Percentiles rank a stretch among this genome's conserved stretches.
Conservation (phyloP, 2,888 invertebrate species). For the Tuta absoluta region DNA sequence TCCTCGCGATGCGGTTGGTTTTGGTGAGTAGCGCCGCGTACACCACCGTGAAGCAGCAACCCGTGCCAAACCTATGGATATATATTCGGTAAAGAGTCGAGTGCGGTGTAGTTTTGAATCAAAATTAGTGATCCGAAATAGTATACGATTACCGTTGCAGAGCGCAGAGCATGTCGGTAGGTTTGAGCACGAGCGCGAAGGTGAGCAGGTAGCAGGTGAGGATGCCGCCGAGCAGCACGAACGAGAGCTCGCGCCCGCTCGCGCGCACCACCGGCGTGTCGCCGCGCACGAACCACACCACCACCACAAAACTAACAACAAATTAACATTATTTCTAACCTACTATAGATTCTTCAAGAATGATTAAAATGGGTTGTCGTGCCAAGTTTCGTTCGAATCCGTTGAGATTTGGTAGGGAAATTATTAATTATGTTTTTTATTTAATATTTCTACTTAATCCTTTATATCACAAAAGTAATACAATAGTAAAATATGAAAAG, state of each 20-base stretch:
- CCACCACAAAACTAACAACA: slow-evolving; percentile 82
- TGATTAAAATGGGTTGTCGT: no score
- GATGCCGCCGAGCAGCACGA: slow-evolving; percentile 94
- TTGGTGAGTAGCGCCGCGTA: slow-evolving; percentile 98
- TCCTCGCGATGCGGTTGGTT: slow-evolving; percentile 97
- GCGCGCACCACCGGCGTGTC: slow-evolving; percentile 98
- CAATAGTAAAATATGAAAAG: no score
- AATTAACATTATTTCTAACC: not conserved
- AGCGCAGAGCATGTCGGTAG: slow-evolving; percentile 93
- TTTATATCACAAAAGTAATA: no score
- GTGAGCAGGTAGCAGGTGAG: slow-evolving; percentile 96
- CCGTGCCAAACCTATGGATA: slow-evolving; percentile 88
- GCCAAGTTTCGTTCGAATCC: no score
- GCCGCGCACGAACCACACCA: slow-evolving; percentile 92
- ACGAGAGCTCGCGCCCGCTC: slow-evolving; percentile 93
- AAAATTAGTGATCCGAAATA: not conserved
- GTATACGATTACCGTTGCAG: slow-evolving; percentile 86
- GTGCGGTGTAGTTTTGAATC: not conserved
- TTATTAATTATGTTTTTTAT: no score
- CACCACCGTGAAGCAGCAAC: slow-evolving; percentile 97
- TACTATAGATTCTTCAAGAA: no score
- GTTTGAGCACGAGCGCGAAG: slow-evolving; percentile 93
- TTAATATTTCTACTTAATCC: no score
- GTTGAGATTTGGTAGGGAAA: no score
- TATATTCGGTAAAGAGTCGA: not conserved